Evolutionary conservation across 2,113 vertebrate genomes (phyloP), one percentile per base, ranked within the genome.

Genomic region (Sardina pilchardus): DNA sequence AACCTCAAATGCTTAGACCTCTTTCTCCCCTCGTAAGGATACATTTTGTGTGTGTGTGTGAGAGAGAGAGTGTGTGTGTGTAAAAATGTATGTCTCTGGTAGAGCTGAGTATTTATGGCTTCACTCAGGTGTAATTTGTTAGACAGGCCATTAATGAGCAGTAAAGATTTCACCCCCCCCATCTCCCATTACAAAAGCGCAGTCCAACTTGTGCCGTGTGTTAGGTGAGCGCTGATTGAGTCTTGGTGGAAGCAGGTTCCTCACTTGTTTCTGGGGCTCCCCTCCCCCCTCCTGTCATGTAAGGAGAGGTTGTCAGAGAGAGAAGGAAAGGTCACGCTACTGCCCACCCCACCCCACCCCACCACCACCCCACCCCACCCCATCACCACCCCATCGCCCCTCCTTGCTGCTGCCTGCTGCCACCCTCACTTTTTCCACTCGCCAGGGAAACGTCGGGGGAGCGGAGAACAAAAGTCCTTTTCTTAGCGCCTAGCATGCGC

Each of bases 401-500:
- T 6, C 80, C 83, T 47, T 53, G 63, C 63, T 12, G 24, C 59
- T n/a, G 5, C 59, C 59, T 1, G 0, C n/a, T 26, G n/a, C 59
- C 24, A 26, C 59, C 87, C 45, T 92, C 92, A 93, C 48, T 93
- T 94, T 95, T 94, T 94, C 94, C 93, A 88, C 81, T 84, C 71
- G 59, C 82, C n/a, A 34, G 63, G 87, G 87, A 81, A 91, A 88
- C 10, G 30, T 87, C 89, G 90, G 86, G 39, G 0, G 90, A 94
- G 94, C 42, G 0, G 90, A 94, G 94, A 94, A 94, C 94, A 95
- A 94, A 94, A 93, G 93, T 89, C 88, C 92, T 95, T 94, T 94
- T 71, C 92, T 93, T 92, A 91, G 85, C 59, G 59, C 59, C 19
- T 56, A 56, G 53, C 59, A 4, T 67, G 5, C 24, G n/a, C 59